Evolutionary conservation across 2,888 invertebrate species (phyloP).

Genomic region (Cyaniris semiargus): DNA sequence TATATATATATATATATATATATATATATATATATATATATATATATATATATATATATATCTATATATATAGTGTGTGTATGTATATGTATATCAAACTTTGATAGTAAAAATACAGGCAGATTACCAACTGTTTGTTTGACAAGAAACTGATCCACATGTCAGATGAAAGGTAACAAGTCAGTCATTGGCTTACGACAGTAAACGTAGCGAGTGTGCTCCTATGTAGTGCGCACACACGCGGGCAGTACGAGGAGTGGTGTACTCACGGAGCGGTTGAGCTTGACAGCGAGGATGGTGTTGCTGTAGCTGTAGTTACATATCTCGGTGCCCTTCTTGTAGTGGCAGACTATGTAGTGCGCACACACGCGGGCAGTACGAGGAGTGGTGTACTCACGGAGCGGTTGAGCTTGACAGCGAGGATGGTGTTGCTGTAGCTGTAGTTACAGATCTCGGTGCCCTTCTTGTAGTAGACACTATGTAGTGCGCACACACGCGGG

Average conservation of each 20-base stretch:
- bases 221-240: slow-evolving; percentile 70
- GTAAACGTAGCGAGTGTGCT: background rate
- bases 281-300: slow-evolving; percentile 96
- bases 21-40: too few relatives aligned
- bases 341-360: slow-evolving; percentile 92
- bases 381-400: slow-evolving; percentile 80
- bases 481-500: slow-evolving; percentile 70
- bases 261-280: slow-evolving; percentile 91
- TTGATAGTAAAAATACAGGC: too few relatives aligned
- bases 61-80: too few relatives aligned
- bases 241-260: slow-evolving; percentile 32
- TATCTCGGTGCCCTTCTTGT: slow-evolving; percentile 98
- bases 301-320: slow-evolving; percentile 98
- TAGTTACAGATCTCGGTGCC: slow-evolving; percentile 99
- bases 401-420: slow-evolving; percentile 97
- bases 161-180: background rate
- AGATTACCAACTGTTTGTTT: too few relatives aligned
- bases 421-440: slow-evolving; percentile 95
- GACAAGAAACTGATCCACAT: too few relatives aligned
- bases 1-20: too few relatives aligned
- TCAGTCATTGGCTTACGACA: background rate
- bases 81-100: too few relatives aligned
- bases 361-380: slow-evolving; percentile 70
- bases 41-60: too few relatives aligned
- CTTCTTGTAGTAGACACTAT: slow-evolving; percentile 90